Evolutionary conservation across 2,888 invertebrate species (phyloP).

Genomic region (Augiades crinisus): DNA sequence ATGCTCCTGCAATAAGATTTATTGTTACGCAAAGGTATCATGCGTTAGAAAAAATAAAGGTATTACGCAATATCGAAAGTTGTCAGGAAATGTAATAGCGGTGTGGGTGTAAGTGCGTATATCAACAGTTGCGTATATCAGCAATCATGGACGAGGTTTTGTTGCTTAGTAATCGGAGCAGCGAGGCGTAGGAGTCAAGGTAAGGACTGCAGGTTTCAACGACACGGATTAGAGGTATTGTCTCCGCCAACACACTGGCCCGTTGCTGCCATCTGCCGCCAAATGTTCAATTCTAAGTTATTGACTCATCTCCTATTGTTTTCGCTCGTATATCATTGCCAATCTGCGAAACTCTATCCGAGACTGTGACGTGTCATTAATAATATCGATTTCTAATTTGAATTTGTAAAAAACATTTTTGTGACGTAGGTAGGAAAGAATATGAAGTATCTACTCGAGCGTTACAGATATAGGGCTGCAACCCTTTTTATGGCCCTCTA

Average conservation of each 20-base stretch:
- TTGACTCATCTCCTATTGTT: constrained; percentile 46
- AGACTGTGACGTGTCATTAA: no score
- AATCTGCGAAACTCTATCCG: not conserved
- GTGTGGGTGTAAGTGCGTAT: constrained; percentile 25
- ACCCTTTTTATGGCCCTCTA: no score
- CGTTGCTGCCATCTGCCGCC: constrained; percentile 47
- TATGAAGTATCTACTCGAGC: no score
- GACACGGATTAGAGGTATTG: constrained; percentile 63
- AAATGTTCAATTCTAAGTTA: constrained; percentile 36
- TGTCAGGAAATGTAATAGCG: constrained; percentile 16
- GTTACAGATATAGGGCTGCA: no score
- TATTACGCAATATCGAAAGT: constrained; percentile 23
- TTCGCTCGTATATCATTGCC: constrained; percentile 39
- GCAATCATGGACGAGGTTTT: constrained; percentile 50
- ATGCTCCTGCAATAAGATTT: not conserved
- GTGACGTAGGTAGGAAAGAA: no score
- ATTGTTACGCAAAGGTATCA: not conserved
- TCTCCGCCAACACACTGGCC: constrained; percentile 72
- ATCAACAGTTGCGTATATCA: constrained; percentile 22
- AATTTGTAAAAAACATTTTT: no score
- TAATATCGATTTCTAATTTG: no score
- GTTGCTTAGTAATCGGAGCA: constrained; percentile 62
- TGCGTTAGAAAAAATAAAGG: not conserved
- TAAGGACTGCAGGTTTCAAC: constrained; percentile 74
- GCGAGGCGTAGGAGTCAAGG: constrained; percentile 77